These are phyloP conservation scores for Netelia fuscicornis DNA, from an alignment of 2,888 invertebrate species.

Conservation along the genomic window DNA sequence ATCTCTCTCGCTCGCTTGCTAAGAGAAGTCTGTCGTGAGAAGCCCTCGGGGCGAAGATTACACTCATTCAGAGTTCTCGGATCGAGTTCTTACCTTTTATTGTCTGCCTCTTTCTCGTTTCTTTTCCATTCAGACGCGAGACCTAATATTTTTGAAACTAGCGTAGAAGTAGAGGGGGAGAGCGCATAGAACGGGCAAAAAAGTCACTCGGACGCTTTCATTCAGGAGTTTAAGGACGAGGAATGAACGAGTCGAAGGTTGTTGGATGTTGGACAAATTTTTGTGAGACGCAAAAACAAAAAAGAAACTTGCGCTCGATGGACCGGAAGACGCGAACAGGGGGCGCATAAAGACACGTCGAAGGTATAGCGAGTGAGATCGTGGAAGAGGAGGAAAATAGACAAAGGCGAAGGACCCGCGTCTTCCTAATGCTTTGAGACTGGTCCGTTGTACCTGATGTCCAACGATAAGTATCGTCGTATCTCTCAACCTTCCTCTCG, in stretches of 20 bases:
- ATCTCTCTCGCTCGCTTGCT: slow-evolving; percentile 40
- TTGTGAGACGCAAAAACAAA: not conserved
- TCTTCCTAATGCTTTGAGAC: slow-evolving; percentile 65
- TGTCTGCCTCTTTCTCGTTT: slow-evolving; percentile 63
- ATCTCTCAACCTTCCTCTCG: slow-evolving; percentile 56
- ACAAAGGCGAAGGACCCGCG: slow-evolving; percentile 13
- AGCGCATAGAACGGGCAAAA: not conserved
- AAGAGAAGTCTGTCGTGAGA: slow-evolving; percentile 62
- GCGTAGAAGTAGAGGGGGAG: not conserved
- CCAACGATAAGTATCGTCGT: slow-evolving; percentile 60
- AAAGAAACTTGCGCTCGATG: slow-evolving; percentile 21
- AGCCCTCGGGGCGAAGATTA: slow-evolving; percentile 78
- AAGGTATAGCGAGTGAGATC: not conserved
- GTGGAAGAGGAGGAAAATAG: not conserved
- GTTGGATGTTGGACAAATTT: slow-evolving; percentile 4
- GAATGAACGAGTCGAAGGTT: slow-evolving; percentile 12
- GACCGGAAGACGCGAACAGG: slow-evolving; percentile 61
- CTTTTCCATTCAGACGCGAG: slow-evolving; percentile 68
- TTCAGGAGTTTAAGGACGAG: slow-evolving; percentile 10
- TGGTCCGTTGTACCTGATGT: slow-evolving; percentile 64
- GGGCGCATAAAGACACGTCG: not conserved
- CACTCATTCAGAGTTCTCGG: slow-evolving; percentile 82
- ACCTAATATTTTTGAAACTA: slow-evolving; percentile 18
- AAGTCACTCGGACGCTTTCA: not conserved
- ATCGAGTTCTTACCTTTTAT: slow-evolving; percentile 70